Evolutionary conservation across 2,113 vertebrate genomes (phyloP).

Genomic region (Syngnathoides biaculeatus): DNA sequence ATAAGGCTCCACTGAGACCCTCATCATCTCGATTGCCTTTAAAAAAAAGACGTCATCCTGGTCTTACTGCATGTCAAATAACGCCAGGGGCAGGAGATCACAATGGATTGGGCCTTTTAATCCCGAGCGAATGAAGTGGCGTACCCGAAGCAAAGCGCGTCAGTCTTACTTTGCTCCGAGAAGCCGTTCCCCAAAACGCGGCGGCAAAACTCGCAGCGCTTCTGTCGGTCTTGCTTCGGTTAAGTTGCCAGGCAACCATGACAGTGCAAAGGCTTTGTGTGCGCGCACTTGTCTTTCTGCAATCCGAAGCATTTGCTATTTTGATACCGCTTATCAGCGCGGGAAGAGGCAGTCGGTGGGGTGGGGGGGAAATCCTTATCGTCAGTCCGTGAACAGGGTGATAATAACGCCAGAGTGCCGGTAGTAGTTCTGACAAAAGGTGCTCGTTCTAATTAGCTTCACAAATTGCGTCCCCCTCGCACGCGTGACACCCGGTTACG

Average conservation of each 20-base stretch:
- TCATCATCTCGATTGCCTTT: conserved; percentile 1
- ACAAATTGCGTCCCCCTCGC: conserved; percentile 19
- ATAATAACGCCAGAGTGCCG: neutral
- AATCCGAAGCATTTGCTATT: conserved; percentile 25
- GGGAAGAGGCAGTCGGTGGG: conserved; percentile 5
- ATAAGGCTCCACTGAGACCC: conserved; percentile 19
- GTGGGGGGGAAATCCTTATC: neutral
- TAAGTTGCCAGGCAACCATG: conserved; percentile 71
- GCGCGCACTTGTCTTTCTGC: conserved; percentile 34
- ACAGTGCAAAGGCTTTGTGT: conserved; percentile 22
- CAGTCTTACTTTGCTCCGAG: conserved; percentile 21
- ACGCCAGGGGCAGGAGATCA: neutral
- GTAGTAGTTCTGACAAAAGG: neutral
- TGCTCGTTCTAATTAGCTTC: conserved; percentile 24
- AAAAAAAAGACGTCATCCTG: neutral
- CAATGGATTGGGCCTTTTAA: neutral
- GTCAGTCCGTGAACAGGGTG: neutral
- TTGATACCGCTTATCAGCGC: conserved; percentile 30
- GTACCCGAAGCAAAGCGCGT: conserved; percentile 32
- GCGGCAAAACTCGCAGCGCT: conserved; percentile 12
- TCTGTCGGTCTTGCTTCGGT: conserved; percentile 46
- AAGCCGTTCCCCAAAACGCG: conserved; percentile 7
- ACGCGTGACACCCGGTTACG: conserved; percentile 35
- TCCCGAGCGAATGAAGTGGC: neutral
- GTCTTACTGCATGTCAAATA: neutral